Base-by-base conservation (phyloP, 2,797 vertebrate genomes). In the Capromys pilorides region DNA sequence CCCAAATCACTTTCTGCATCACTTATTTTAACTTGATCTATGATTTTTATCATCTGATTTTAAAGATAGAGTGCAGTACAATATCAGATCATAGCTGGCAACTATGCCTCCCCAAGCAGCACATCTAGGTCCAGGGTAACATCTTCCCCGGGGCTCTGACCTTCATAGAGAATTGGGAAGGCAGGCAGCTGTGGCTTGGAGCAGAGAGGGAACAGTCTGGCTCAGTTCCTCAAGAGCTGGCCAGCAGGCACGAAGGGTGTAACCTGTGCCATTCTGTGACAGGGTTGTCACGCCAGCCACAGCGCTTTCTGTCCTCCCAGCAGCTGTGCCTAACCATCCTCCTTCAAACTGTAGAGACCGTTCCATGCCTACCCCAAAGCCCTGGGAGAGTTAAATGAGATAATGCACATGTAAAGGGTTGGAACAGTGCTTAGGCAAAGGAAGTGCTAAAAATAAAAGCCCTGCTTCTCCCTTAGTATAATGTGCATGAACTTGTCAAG, bases 141-240 rank as follows among this genome's bases (percentile, higher is more conserved):
- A 54, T 22, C 28, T 67, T 45, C 26, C 19, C 1, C 2, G 4
- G 41, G 22, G 31, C 62, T 69, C 45, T 84, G 66, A 71, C 19
- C 8, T 13, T 18, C 8, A 0, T 0, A 33, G 1, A n/a, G 12
- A 39, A n/a, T 1, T 61, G 8, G 62, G 28, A 45, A 83, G 86
- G 41, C 1, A 75, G 39, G 61, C 64, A n/a, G 2, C 28, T 49
- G 9, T 19, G 45, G 21, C n/a, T 24, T n/a, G 39, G 21, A 13
- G 36, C 9, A 26, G 71, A 11, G 39, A 14, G 22, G 11, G 2
- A 10, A 24, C 39, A 12, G 36, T 14, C 39, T 28, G 26, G 61
- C 36, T 11, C 21, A 0, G 12, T 69, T 86, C 14, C 39, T 1
- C 49, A 77, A 49, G 18, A 62, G 5, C 19, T 33, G 10, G n/a